Evolutionary conservation across 1,140 invertebrate genomes (phyloP), one percentile per base, ranked within the genome.

Genomic region (Ips typographus): DNA sequence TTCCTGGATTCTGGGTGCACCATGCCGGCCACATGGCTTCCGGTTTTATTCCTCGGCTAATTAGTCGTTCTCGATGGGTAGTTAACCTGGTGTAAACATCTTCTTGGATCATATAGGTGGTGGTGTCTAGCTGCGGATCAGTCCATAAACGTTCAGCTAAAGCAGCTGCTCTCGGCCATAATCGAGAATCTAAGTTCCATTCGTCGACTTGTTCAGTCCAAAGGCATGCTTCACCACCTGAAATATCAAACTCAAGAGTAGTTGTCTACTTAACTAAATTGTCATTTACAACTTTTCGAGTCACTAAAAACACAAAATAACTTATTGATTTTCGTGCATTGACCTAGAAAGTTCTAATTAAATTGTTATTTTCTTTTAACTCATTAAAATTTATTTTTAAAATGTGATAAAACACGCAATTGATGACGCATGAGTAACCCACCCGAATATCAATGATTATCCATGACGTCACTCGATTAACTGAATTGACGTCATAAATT

Each of bases 21-120:
- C 90, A 91, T 61, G 87, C 83, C 1, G 90, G 90, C 86, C 90
- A 89, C 74, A 92, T 82, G 2, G 89, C 85, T 73, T 91, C 90
- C 0, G 88, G 85, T 43, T 84, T 83, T 5, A 91, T 76, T 1
- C 89, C 90, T 64, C 87, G 82, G 3, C 80, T 78, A 1, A 86
- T 77, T 49, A 91, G 76, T 2, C 90, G 77, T 65, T 90, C 84
- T 49, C 90, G 80, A 66, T 91, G 88, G 39, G 84, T 82, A 52
- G 87, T 84, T 43, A 92, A 79, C 62, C 90, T 82, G 8, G 86
- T 85, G 74, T 91, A 91, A 3, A 90, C 88, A 60, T 83, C 85
- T 70, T 85, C 79, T 8, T 71, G 70, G 5, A 79, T 77, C 4
- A 57, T 65, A 40, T 58, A 74, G n/a, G 70, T 72, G 5, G 72